These are phyloP conservation scores for Urophycis tenuis DNA, from an alignment of 2,797 vertebrate genomes.

Conservation along the genomic window DNA sequence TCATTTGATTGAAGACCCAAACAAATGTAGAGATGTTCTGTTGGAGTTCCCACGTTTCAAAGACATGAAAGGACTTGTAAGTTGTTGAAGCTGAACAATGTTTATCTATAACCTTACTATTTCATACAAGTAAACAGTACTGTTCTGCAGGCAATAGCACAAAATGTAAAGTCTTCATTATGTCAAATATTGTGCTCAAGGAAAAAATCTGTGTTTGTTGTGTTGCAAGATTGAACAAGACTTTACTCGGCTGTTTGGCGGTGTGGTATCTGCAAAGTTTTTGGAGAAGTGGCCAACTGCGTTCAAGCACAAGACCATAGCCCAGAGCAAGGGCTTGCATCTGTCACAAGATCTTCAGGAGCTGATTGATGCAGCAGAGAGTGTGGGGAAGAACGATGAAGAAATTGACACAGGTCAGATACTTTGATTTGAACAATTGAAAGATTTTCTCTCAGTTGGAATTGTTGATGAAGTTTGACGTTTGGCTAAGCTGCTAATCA, in stretches of 20 bases:
- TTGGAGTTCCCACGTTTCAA: neutral
- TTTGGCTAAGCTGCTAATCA: neutral
- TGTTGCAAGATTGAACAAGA: neutral
- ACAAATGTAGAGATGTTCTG: neutral
- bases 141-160: neutral
- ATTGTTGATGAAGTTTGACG: neutral
- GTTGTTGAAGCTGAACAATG: neutral
- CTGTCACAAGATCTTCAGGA: neutral
- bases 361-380: neutral
- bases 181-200: too few species aligned
- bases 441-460: neutral
- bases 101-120: neutral
- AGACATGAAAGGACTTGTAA: neutral
- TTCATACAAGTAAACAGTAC: neutral
- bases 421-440: neutral
- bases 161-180: too few species aligned
- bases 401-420: neutral
- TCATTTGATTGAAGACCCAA: neutral
- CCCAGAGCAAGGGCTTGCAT: neutral
- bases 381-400: neutral
- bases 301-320: neutral
- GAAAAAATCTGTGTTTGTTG: neutral
- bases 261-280: neutral
- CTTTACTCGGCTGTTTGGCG: neutral
- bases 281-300: conserved; percentile 3